These are phyloP conservation scores for Armadillidium nasatum DNA, from an alignment of 1,140 invertebrate species.

Conservation along the genomic window DNA sequence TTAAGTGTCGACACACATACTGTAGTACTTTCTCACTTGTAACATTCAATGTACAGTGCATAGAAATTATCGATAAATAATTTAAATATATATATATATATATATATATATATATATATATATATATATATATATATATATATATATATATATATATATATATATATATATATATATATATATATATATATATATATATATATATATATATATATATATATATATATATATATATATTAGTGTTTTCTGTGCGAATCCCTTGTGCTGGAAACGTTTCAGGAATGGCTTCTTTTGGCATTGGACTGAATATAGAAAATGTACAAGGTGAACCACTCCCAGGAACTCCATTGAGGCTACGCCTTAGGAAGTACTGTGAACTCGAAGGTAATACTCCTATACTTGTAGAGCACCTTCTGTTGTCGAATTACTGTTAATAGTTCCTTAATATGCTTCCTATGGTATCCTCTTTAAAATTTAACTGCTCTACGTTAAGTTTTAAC, in stretches of 20 bases:
- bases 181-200: neutral
- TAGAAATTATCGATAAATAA: no score
- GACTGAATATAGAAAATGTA: conserved; percentile 74
- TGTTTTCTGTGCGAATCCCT: conserved; percentile 84
- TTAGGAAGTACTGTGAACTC: conserved; percentile 90
- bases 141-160: neutral
- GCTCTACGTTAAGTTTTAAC: no score
- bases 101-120: no score
- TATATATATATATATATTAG: conserved; percentile 19
- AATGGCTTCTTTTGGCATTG: conserved; percentile 80
- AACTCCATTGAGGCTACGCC: conserved; percentile 78
- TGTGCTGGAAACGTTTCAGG: conserved; percentile 84
- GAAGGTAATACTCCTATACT: conserved; percentile 61
- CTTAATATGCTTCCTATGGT: no score
- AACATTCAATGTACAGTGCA: no score
- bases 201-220: conserved; percentile 20
- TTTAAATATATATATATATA: no score
- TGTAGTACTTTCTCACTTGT: no score
- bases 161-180: neutral
- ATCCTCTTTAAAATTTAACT: no score
- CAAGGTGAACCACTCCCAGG: conserved; percentile 72
- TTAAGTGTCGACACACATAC: no score
- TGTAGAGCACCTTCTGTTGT: no score
- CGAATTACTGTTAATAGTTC: no score
- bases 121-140: neutral